Percentiles rank a stretch among this genome's conserved stretches.
These are phyloP conservation scores for Idaea straminata DNA, from an alignment of 2,888 invertebrate species.

Conservation along the genomic window DNA sequence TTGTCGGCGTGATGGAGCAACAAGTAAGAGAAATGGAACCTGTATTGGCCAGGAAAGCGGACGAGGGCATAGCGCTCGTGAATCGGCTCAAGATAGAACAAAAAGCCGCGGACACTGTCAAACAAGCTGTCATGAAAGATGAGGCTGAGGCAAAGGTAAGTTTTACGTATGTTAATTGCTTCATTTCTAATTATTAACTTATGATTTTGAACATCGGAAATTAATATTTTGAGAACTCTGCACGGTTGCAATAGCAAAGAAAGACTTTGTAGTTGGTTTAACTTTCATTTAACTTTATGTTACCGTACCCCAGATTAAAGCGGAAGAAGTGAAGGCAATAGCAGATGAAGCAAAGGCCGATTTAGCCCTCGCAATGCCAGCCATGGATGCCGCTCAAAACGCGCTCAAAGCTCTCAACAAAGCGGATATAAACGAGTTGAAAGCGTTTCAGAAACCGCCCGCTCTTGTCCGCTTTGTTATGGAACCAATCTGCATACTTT, in stretches of 20 bases:
- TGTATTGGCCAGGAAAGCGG: slow-evolving; percentile 85
- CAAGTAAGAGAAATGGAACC: slow-evolving; percentile 91
- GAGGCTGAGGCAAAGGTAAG: slow-evolving; percentile 89
- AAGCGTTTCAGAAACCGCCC: slow-evolving; percentile 94
- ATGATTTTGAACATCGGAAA: too few species aligned
- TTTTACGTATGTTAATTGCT: not conserved
- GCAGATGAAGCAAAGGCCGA: slow-evolving; percentile 95
- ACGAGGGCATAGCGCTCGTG: slow-evolving; percentile 87
- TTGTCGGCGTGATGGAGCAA: slow-evolving; percentile 92
- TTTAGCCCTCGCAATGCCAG: slow-evolving; percentile 92
- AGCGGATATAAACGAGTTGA: slow-evolving; percentile 93
- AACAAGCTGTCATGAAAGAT: slow-evolving; percentile 88
- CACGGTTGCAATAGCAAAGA: too few species aligned
- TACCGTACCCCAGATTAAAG: slow-evolving; percentile 82
- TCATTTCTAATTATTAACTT: too few species aligned
- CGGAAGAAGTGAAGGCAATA: slow-evolving; percentile 89
- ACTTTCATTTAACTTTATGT: too few species aligned
- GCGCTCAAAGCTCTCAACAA: slow-evolving; percentile 93
- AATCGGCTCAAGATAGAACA: slow-evolving; percentile 89
- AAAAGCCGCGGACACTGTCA: slow-evolving; percentile 89
- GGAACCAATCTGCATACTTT: slow-evolving; percentile 93
- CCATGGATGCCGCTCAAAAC: slow-evolving; percentile 90
- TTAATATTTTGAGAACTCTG: too few species aligned
- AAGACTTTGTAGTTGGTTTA: too few species aligned
- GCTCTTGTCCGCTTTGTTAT: slow-evolving; percentile 92